Evolutionary conservation across 2,888 invertebrate species (phyloP), one percentile per base, ranked within the genome.

Genomic region (Mythimna vitellina): DNA sequence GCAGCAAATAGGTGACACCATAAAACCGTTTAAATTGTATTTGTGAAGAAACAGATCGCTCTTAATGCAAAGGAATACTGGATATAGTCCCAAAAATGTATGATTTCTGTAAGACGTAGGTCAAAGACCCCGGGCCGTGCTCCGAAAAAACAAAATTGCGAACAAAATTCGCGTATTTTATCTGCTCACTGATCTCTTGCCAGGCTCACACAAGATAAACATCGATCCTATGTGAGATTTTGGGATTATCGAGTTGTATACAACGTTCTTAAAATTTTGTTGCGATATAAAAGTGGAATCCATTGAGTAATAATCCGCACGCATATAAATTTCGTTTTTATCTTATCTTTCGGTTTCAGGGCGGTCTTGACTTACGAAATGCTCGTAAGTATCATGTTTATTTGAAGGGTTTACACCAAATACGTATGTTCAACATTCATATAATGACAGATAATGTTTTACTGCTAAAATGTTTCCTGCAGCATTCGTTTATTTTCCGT

Each of bases 281-380:
- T 56, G 66, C 58, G 58, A 42, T 70, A 69, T 51, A 77, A 72
- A n/a, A 68, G 72, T 49, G 70, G 46, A 62, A 71, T 74, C 54
- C 73, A 56, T 73, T 74, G 70, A 70, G 20, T 35, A 75, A 17
- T 78, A 70, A 69, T 78, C 54, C 29, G 51, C 25, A 20, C 53
- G 77, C 42, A 49, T 49, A 77, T 77, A 77, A 62, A 81, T 76
- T 70, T 49, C 1, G 29, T 67, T 67, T 79, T 79, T 77, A 81
- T 81, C 78, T 77, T 79, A 77, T 81, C 77, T 67, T 32, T 42
- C 17, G 25, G 17, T 20, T 62, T 58, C 20, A 81, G 57, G 69
- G 75, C 67, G n/a, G 66, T 69, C 22, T 51, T 57, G 53, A 32
- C 49, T 22, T 32, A 62, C n/a, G 25, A 65, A 75, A 62, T 74